These are phyloP conservation scores for Eupithecia insigniata DNA, from an alignment of 2,888 invertebrate species.

Conservation along the genomic window DNA sequence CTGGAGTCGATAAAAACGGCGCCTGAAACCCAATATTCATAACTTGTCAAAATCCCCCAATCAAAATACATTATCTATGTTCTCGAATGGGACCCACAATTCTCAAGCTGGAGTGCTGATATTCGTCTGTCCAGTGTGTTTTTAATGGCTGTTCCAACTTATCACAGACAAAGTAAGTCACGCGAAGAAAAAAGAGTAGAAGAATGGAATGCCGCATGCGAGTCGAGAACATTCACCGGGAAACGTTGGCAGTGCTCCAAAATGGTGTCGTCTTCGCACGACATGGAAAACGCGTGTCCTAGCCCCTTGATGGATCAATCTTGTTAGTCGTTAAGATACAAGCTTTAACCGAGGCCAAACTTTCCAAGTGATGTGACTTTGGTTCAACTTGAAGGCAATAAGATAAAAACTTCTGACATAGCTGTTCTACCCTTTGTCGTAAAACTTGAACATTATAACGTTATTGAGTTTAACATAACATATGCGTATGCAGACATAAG, in stretches of 20 bases:
- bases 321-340: slow-evolving; percentile 30
- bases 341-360: slow-evolving; percentile 6
- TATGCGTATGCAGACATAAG: not conserved
- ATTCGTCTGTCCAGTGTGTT: slow-evolving; percentile 29
- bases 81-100: slow-evolving; percentile 43
- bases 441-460: slow-evolving; percentile 7
- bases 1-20: slow-evolving; percentile 40
- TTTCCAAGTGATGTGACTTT: slow-evolving; percentile 17
- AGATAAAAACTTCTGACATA: slow-evolving; percentile 11
- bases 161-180: slow-evolving; percentile 34
- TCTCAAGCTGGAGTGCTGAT: slow-evolving; percentile 35
- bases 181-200: slow-evolving; percentile 30
- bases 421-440: slow-evolving; percentile 9
- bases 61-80: slow-evolving; percentile 52
- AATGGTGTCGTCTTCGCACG: slow-evolving; percentile 38
- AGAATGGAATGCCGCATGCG: slow-evolving; percentile 33
- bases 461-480: not conserved
- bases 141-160: slow-evolving; percentile 30
- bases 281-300: slow-evolving; percentile 41
- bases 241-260: slow-evolving; percentile 43
- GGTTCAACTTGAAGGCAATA: slow-evolving; percentile 16
- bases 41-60: slow-evolving; percentile 50
- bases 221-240: slow-evolving; percentile 37
- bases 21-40: slow-evolving; percentile 42
- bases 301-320: slow-evolving; percentile 40